phyloP scores from a whole-genome alignment of 2,888 invertebrate genomes.

The Drosophila fulvimacula region DNA sequence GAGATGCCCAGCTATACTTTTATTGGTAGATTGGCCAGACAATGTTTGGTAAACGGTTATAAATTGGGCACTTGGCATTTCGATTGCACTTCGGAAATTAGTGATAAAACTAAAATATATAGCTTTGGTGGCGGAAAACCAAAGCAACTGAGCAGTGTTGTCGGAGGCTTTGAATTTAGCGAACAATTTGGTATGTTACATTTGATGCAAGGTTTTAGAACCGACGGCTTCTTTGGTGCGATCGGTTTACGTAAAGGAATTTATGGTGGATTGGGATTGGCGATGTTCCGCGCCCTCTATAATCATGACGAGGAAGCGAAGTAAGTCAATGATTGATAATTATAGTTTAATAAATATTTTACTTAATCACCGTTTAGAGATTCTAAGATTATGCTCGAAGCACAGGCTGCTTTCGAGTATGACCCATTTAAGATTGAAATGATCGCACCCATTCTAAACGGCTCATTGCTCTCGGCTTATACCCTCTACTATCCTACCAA shows the following conservation, averaged over 20 bases:
- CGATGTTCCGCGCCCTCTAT: not conserved
- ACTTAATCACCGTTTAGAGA: not conserved
- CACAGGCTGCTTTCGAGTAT: not conserved
- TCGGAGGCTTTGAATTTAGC: not conserved
- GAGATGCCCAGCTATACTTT: not conserved
- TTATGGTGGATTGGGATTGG: not conserved
- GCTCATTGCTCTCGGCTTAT: not conserved
- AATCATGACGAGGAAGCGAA: not conserved
- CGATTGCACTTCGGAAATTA: not conserved
- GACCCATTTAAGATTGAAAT: not conserved
- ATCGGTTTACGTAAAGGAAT: not conserved
- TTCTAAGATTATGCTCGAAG: not conserved
- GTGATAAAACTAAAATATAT: not conserved
- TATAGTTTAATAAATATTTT: not conserved
- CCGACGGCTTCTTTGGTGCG: not conserved
- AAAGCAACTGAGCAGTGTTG: not conserved
- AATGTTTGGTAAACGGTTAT: not conserved
- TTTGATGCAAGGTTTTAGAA: not conserved
- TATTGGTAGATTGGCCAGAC: not conserved
- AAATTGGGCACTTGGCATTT: conserved; percentile 1
- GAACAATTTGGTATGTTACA: not conserved
- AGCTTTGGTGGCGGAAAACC: not conserved
- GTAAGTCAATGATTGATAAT: not conserved
- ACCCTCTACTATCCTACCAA: not conserved
- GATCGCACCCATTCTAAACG: not conserved